A percentile compares a stretch with the other conserved stretches of the same genome.
These are phyloP conservation scores for Rallus limicola DNA, from an alignment of 2,113 vertebrate genomes.

Conservation along the genomic window DNA sequence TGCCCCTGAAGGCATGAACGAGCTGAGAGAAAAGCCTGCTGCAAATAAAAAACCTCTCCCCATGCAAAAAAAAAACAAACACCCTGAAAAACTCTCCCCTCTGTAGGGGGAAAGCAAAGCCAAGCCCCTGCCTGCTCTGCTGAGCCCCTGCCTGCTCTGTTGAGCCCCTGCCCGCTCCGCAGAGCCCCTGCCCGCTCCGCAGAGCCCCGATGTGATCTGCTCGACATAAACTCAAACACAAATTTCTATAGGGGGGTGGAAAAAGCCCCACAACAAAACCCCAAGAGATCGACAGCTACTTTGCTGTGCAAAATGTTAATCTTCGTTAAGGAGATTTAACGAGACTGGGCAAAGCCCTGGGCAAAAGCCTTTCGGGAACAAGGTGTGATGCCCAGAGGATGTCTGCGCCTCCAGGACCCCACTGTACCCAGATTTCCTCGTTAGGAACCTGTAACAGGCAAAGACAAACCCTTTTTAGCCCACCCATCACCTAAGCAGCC, in stretches of 20 bases:
- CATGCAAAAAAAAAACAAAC: fast-evolving
- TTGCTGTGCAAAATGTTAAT: conserved; percentile 31
- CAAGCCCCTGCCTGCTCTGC: fast-evolving
- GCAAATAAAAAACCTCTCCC: neutral
- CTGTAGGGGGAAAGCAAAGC: neutral
- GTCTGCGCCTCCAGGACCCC: neutral
- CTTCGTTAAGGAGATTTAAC: conserved; percentile 37
- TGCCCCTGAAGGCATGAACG: fast-evolving
- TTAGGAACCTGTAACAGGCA: neutral
- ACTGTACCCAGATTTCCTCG: fast-evolving
- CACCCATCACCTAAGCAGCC: neutral
- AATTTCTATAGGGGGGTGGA: neutral
- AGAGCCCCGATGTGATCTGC: fast-evolving
- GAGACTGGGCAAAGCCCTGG: neutral
- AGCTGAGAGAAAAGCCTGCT: neutral
- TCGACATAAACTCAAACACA: neutral
- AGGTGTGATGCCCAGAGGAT: neutral
- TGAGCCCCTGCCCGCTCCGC: neutral
- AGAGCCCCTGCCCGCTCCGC: no score
- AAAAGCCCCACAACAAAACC: neutral
- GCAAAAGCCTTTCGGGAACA: neutral
- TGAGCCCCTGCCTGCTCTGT: neutral
- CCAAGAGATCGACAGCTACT: neutral
- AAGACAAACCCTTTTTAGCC: neutral
- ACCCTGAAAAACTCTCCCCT: neutral